A percentile compares a stretch with the other conserved stretches of the same genome.
Conservation (phyloP, 2,113 vertebrate species). For the Paradisaea rubra region DNA sequence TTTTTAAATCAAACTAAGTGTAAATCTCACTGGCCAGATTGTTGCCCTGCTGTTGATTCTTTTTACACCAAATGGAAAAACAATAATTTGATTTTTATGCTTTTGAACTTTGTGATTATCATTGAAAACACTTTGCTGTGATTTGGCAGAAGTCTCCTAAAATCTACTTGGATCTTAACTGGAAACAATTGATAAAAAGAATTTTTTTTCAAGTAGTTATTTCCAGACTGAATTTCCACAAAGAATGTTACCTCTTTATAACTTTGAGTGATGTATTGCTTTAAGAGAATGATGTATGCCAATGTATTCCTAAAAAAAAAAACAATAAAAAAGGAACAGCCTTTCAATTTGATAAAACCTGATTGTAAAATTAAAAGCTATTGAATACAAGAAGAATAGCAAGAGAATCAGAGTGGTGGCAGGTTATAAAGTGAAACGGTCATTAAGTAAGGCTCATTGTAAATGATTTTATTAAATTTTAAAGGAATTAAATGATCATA, state of each 20-base stretch:
- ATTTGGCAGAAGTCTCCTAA: not conserved
- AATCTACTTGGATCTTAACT: not conserved
- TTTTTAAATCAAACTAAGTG: not conserved
- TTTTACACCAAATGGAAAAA: not conserved
- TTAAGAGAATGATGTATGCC: not conserved
- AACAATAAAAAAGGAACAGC: not conserved
- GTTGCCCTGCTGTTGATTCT: not conserved
- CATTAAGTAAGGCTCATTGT: not conserved
- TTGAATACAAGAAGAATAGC: not conserved
- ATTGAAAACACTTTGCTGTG: not conserved
- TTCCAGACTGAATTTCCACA: not conserved
- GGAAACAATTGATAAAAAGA: not conserved
- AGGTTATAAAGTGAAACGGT: not conserved
- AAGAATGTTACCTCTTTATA: not conserved
- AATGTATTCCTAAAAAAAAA: not conserved
- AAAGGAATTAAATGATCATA: not conserved
- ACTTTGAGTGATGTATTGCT: not conserved
- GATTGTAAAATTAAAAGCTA: not conserved
- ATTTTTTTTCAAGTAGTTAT: not conserved
- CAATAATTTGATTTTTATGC: not conserved
- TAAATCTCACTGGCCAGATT: not conserved
- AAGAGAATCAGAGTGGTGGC: not conserved
- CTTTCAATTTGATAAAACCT: not conserved
- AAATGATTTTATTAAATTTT: slow-evolving; percentile 9
- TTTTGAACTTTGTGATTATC: not conserved